These are phyloP conservation scores for Sesia bembeciformis DNA, from an alignment of 2,888 invertebrate species.

Conservation along the genomic window DNA sequence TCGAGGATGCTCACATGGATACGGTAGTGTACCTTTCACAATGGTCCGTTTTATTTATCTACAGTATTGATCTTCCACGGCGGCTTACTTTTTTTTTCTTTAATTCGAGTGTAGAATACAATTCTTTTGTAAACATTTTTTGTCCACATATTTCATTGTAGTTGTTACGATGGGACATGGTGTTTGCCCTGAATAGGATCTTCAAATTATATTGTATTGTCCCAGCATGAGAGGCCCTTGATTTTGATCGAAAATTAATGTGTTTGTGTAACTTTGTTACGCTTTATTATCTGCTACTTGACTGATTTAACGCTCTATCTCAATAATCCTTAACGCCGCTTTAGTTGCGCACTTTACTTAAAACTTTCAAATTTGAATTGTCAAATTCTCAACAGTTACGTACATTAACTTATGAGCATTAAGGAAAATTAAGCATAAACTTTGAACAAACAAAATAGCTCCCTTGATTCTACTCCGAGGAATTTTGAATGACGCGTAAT, in stretches of 20 bases:
- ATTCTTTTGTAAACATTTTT: slow-evolving; percentile 58
- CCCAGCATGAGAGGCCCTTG: slow-evolving; percentile 19
- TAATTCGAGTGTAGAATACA: slow-evolving; percentile 40
- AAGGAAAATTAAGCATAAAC: background rate
- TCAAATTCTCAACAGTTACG: too few species aligned
- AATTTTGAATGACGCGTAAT: slow-evolving; percentile 7
- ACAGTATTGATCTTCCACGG: slow-evolving; percentile 51
- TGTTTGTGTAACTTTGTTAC: slow-evolving; percentile 30
- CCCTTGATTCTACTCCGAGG: background rate
- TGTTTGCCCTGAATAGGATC: slow-evolving; percentile 39
- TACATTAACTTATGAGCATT: too few species aligned
- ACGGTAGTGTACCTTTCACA: slow-evolving; percentile 35
- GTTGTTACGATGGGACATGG: slow-evolving; percentile 43
- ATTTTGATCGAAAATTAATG: slow-evolving; percentile 5
- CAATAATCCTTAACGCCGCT: background rate
- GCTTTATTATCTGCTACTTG: slow-evolving; percentile 21
- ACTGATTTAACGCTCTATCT: slow-evolving; percentile 12
- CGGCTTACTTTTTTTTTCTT: slow-evolving; percentile 36
- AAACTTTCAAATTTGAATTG: too few species aligned
- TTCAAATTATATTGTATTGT: slow-evolving; percentile 48
- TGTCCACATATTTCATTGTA: slow-evolving; percentile 55
- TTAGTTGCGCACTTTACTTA: background rate
- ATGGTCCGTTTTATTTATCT: slow-evolving; percentile 58
- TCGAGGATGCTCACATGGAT: slow-evolving; percentile 18
- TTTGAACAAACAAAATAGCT: background rate